phyloP scores from a whole-genome alignment of 2,113 vertebrate species.

The Alectura lathami region DNA sequence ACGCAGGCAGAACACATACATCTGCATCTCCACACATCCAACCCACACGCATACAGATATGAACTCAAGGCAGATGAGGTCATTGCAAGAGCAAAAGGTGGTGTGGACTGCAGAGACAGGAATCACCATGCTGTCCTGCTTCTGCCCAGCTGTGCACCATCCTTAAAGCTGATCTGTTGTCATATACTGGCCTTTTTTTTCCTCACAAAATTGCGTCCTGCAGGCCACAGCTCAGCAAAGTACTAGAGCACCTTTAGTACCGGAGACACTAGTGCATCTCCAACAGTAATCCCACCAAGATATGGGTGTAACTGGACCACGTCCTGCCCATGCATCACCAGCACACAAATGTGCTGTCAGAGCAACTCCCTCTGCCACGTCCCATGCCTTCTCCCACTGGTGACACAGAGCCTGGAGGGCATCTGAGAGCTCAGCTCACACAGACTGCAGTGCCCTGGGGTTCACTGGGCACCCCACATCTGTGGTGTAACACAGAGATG shows the following conservation, averaged over 20 bases:
- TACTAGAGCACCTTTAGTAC: background rate
- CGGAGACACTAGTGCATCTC: background rate
- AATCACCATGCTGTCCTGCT: background rate
- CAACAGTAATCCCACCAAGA: fast-evolving
- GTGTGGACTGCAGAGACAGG: background rate
- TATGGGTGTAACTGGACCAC: fast-evolving
- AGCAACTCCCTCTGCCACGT: background rate
- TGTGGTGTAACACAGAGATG: fast-evolving
- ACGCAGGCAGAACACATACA: background rate
- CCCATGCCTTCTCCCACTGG: fast-evolving
- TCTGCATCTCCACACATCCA: background rate
- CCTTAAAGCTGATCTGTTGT: background rate
- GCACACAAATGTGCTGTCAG: fast-evolving
- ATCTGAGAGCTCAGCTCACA: background rate
- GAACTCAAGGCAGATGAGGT: background rate
- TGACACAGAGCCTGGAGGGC: background rate
- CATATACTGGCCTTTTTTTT: background rate
- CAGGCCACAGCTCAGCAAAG: background rate
- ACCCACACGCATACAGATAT: background rate
- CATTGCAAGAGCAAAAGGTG: background rate
- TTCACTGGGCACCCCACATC: no score
- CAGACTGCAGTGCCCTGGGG: background rate
- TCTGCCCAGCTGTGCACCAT: background rate
- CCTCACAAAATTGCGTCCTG: background rate
- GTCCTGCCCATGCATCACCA: background rate